Base-by-base conservation (phyloP, 2,113 vertebrate genomes). In the Alethe diademata region DNA sequence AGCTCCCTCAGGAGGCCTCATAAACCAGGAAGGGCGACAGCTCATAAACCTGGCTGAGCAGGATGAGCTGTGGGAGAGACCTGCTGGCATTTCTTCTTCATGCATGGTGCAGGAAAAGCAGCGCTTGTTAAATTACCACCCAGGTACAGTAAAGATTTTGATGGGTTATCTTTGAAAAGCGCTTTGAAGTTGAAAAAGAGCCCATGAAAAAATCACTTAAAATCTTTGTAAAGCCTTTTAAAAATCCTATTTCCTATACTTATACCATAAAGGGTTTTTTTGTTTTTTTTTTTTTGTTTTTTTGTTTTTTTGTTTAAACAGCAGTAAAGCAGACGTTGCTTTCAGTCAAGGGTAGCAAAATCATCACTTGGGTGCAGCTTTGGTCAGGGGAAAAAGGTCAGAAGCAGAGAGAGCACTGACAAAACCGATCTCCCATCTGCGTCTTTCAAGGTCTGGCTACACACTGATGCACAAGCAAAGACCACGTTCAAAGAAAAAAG, bases 41-140 rank as follows among this genome's bases (percentile, higher is more conserved):
- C 36, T 92, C 53, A 29, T 15, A 71, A 61, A 43, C 18, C 19
- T 19, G 1, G 12, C 53, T 42, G 31, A 38, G 69, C 5, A 2
- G 57, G 47, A 40, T 2, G 1, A 61, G 64, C 28, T 57, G 29
- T 38, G 31, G 11, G 42, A 73, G n/a, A 66, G 19, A 45, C 11
- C 31, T 0, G 0, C 40, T 53, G 58, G 3, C 19, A 18, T 61
- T 72, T 85, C 2, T 3, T 31, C 40, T 45, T 76, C 18, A 2
- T 10, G 10, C 2, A 4, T 20, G 40, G 29, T 7, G 33, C 6
- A 45, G 28, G 25, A 54, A 73, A 83, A 80, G 35, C 29, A 58
- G 29, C 1, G 3, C 22, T 80, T 66, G 43, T 42, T 86, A 73
- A 73, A 78, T 31, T 36, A 35, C n/a, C 0, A 0, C 16, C 60